Evolutionary conservation across 2,113 vertebrate species (phyloP).

Genomic region (Cavia aperea): DNA sequence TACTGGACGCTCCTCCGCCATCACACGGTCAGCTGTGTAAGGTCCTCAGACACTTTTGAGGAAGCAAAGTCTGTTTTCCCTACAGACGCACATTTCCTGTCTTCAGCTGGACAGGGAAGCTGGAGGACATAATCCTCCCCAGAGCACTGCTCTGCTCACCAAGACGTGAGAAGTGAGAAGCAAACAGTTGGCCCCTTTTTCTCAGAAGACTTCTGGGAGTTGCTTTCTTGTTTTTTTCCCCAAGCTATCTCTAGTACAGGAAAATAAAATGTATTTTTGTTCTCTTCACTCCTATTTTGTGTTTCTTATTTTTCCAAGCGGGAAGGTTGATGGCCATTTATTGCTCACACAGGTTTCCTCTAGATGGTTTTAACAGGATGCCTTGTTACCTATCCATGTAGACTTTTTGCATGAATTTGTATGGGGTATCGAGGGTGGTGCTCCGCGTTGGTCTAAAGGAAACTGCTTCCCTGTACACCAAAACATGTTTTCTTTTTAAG

Average conservation of each 20-base stretch:
- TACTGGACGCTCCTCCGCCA: background rate
- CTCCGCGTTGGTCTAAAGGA: background rate
- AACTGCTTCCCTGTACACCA: background rate
- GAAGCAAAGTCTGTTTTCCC: slow-evolving; percentile 5
- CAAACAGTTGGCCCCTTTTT: slow-evolving; percentile 39
- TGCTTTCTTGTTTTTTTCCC: background rate
- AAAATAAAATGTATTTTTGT: slow-evolving; percentile 49
- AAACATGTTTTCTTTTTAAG: slow-evolving; percentile 30
- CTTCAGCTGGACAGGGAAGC: slow-evolving; percentile 35
- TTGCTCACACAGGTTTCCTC: slow-evolving; percentile 4
- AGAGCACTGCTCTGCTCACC: background rate
- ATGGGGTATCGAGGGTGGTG: background rate
- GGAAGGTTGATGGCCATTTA: slow-evolving; percentile 34
- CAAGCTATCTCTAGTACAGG: background rate
- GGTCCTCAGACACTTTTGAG: slow-evolving; percentile 5
- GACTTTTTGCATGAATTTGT: background rate
- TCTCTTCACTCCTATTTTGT: slow-evolving; percentile 26
- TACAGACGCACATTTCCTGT: slow-evolving; percentile 23
- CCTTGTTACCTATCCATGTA: background rate
- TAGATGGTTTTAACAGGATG: background rate
- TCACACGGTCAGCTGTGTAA: slow-evolving; percentile 2
- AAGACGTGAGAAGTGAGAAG: slow-evolving; percentile 30
- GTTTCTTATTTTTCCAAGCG: background rate
- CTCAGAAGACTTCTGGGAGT: slow-evolving; percentile 42
- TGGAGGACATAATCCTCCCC: background rate